A percentile compares a stretch with the other conserved stretches of the same genome.
phyloP scores from a whole-genome alignment of 2,113 vertebrate genomes.

The Hippopotamus amphibius region DNA sequence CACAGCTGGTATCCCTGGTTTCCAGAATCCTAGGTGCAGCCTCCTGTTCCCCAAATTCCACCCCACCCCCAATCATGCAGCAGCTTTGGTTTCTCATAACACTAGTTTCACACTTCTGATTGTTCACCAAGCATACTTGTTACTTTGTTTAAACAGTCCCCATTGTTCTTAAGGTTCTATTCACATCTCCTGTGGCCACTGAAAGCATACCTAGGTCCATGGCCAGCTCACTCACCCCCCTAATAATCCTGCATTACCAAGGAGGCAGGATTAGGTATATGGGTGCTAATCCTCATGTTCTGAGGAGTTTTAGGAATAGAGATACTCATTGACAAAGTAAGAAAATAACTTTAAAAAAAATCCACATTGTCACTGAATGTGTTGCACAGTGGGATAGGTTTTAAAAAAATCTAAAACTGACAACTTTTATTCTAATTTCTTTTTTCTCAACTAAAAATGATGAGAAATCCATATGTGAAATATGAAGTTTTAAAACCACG shows the following conservation, averaged over 20 bases:
- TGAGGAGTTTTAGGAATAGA: neutral
- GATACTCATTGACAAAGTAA: neutral
- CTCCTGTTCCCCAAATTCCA: neutral
- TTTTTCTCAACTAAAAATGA: neutral
- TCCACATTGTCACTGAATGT: neutral
- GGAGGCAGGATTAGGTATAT: neutral
- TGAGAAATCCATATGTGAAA: neutral
- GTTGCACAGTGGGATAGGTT: neutral
- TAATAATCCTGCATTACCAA: neutral
- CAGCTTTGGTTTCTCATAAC: neutral
- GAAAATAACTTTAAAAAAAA: neutral
- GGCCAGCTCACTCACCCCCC: neutral
- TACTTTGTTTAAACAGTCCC: neutral
- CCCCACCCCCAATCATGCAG: neutral
- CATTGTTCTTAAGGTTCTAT: neutral
- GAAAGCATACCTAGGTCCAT: neutral
- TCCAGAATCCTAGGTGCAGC: neutral
- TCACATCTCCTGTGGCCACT: neutral
- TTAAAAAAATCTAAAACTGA: neutral
- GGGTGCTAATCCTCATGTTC: neutral
- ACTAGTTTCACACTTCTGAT: neutral
- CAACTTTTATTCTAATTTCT: neutral
- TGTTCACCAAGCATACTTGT: neutral
- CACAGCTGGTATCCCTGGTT: neutral
- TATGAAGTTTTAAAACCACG: constrained; percentile 4